Base-by-base conservation (phyloP, 2,113 vertebrate genomes). In the Procapra przewalskii region DNA sequence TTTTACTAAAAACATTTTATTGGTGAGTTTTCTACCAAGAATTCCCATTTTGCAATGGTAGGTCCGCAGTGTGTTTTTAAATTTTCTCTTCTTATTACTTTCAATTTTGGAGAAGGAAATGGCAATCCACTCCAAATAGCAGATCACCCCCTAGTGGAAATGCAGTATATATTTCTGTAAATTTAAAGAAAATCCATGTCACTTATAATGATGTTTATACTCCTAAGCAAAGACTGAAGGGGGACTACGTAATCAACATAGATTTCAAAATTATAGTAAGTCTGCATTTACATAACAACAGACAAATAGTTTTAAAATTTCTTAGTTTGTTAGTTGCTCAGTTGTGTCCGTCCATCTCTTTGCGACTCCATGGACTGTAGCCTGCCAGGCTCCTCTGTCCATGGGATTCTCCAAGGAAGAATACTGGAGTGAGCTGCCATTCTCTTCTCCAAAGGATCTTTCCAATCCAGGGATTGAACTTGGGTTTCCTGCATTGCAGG, bases 141-240 rank as follows among this genome's bases (percentile, higher is more conserved):
- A 96, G 88, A 95, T 98, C 97, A 97, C 97, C 96, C 96, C 85
- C 97, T 97, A 97, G 96, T 98, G 97, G 96, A 97, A 96, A 97
- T 55, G 64, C 5, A 60, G 57, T 59, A 75, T 15, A 27, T 71
- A 64, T 87, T 89, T 91, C 64, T 16, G 9, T 40, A 62, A 55
- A 84, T 36, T 43, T 45, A 88, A 90, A 85, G 57, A 16, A 96
- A 79, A 62, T 43, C 36, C 48, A 43, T 13, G n/a, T 80, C 12
- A 50, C 14, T 64, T 89, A 84, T 84, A 57, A 84, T 54, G 19
- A 96, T 92, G 33, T 52, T 97, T 71, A 62, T 52, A n/a, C 5
- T 36, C 25, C 13, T 82, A 83, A 71, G 52, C 2, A n/a, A 94
- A 96, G 50, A 48, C 17, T 54, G 45, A 91, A 71, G 29, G 14